Evolutionary conservation across 2,797 vertebrate species (phyloP).

Genomic region (Crypturellus tataupa): DNA sequence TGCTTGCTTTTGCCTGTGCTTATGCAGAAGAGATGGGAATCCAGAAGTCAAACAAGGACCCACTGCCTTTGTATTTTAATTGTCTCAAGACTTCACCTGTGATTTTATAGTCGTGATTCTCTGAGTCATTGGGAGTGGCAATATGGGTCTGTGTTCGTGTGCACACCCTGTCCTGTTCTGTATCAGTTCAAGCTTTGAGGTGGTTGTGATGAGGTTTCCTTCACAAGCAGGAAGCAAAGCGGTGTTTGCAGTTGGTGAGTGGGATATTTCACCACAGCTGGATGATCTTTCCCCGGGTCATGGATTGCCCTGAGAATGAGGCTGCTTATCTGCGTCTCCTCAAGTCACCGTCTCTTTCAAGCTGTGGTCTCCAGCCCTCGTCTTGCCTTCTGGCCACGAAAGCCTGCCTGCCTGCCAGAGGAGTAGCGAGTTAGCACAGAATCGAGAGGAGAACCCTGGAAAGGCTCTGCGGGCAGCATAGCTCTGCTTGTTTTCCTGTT

Average conservation of each 20-base stretch:
- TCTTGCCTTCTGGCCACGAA: conserved; percentile 32
- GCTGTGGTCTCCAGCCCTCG: conserved; percentile 43
- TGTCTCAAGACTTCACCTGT: neutral
- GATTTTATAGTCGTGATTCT: neutral
- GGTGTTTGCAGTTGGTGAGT: conserved; percentile 30
- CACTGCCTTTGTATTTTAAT: neutral
- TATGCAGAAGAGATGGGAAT: neutral
- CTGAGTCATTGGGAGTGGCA: neutral
- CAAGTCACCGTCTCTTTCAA: conserved; percentile 21
- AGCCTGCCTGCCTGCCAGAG: conserved; percentile 7
- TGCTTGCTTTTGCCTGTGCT: neutral
- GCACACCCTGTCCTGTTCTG: neutral
- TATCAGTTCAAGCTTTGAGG: neutral
- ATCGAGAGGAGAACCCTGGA: conserved; percentile 50
- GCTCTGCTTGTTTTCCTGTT: conserved; percentile 54
- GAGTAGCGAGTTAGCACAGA: conserved; percentile 53
- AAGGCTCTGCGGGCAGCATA: conserved; percentile 29
- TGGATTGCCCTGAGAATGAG: conserved; percentile 25
- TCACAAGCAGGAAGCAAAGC: neutral
- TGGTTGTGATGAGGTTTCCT: neutral
- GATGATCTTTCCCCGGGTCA: conserved; percentile 53
- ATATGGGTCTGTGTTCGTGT: neutral
- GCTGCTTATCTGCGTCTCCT: conserved; percentile 41
- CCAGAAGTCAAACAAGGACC: neutral
- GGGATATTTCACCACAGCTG: conserved; percentile 58